Conservation (phyloP, 2,797 vertebrate species). For the Alauda arvensis region DNA sequence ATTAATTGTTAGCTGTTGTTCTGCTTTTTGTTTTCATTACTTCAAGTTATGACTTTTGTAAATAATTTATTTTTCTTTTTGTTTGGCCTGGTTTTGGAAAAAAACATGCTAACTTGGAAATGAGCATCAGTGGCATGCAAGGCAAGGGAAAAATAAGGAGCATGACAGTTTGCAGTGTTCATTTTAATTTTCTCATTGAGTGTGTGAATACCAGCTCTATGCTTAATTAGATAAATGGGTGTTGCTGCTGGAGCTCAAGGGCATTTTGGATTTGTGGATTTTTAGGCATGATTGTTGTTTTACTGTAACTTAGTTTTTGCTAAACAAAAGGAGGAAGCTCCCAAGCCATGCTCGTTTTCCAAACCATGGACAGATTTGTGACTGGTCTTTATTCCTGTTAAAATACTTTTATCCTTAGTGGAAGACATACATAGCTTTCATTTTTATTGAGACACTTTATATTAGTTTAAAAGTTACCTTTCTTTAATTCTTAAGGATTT, state of each 20-base stretch:
- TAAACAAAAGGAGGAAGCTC: conserved; percentile 10
- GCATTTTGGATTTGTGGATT: conserved; percentile 21
- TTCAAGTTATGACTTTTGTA: not conserved
- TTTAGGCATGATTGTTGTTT: conserved; percentile 10
- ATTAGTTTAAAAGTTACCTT: not conserved
- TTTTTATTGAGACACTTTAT: not conserved
- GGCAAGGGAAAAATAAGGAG: not conserved
- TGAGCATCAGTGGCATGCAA: not conserved
- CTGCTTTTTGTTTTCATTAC: conserved; percentile 15
- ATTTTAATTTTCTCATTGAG: not conserved
- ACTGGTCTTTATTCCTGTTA: not conserved
- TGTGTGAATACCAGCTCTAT: not conserved
- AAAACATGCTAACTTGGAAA: conserved; percentile 9
- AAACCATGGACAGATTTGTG: not conserved
- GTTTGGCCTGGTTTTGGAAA: conserved; percentile 19
- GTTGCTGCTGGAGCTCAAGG: not conserved
- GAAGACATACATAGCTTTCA: not conserved
- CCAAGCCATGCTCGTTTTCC: not conserved
- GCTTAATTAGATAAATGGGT: conserved; percentile 10
- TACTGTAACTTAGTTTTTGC: not conserved
- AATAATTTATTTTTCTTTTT: not conserved
- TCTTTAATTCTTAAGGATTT: not conserved
- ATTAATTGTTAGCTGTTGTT: conserved; percentile 23
- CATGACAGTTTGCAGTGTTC: not conserved
- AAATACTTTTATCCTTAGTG: not conserved